These are phyloP conservation scores for Epistrophe grossulariae DNA, from an alignment of 2,888 invertebrate genomes.

Conservation along the genomic window DNA sequence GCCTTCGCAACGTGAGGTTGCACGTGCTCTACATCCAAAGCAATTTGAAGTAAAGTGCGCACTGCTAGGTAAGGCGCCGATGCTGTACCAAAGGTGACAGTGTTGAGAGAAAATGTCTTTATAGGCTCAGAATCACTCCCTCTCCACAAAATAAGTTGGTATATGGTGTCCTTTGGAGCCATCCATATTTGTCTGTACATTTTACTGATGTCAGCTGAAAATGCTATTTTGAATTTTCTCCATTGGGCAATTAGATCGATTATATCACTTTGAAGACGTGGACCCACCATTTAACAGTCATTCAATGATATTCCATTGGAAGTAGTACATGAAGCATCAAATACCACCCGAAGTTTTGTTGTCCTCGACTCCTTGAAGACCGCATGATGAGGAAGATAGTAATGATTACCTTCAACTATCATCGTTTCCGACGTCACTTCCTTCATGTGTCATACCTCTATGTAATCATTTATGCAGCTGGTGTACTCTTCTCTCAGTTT, in stretches of 20 bases:
- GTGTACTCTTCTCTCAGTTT: slow-evolving; percentile 5
- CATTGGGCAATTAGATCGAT: too few species aligned
- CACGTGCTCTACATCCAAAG: too few species aligned
- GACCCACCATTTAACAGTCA: too few species aligned
- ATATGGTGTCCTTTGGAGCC: neutral
- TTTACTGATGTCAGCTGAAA: neutral
- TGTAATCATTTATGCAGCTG: neutral
- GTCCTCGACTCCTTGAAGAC: slow-evolving; percentile 11
- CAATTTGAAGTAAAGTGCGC: too few species aligned
- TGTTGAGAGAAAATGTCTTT: too few species aligned
- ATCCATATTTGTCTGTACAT: neutral
- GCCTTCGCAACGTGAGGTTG: too few species aligned
- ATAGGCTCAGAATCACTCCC: too few species aligned
- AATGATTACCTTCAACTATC: neutral
- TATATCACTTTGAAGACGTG: too few species aligned
- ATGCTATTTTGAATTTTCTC: neutral
- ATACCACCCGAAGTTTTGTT: slow-evolving; percentile 29
- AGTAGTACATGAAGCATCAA: slow-evolving; percentile 9
- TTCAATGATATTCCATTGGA: neutral
- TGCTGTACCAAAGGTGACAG: too few species aligned
- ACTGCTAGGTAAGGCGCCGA: too few species aligned
- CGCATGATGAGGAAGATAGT: slow-evolving; percentile 10
- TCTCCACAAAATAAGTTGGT: too few species aligned
- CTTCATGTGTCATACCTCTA: neutral
- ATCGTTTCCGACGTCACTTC: neutral